Base-by-base conservation (phyloP, 1,140 invertebrate genomes). In the Drosophila mojavensis region DNA sequence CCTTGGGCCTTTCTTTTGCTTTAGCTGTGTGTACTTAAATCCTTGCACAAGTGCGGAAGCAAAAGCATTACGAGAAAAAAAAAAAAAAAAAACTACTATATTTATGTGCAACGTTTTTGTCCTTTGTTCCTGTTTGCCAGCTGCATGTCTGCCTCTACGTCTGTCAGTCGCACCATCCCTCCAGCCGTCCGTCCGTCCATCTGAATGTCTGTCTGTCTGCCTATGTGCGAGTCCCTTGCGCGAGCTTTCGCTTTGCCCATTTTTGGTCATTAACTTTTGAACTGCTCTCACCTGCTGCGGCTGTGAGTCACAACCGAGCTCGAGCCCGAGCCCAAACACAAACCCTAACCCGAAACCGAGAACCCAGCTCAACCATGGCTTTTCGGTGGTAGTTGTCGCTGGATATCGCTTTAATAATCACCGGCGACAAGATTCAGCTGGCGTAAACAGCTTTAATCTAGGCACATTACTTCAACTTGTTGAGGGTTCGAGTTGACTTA, bases 221-320 rank as follows among this genome's bases (percentile, higher is more conserved):
- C 30, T 54, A 47, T 72, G 62, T 51, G 30, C 4, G 15, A 59
- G 13, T 28, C 7, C 60, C 58, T 51, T 64, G 39, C 45, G 33
- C 36, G 54, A 24, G 45, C 48, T 68, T 64, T 69, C 45, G 65
- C 65, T 50, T 56, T 47, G 64, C 67, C 67, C 67, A 75, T 71
- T 85, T 73, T 90, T 89, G 81, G 85, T 85, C 85, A 85, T 90
- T 85, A 81, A 85, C 84, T 81, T 86, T 90, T 89, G 75, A 90
- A 82, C 81, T 86, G 78, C 62, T 68, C 66, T 79, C 63, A 69
- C 76, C 73, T 86, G 67, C 62, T 61, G 26, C 11, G 28, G 28
- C 36, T 45, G 33, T 69, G 64, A 73, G 48, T 66, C 70, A 73
- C 20, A 48, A 53, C 58, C 6, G 33, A 33, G 13, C 41, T 33